These are phyloP conservation scores for Chlorops oryzae DNA, from an alignment of 1,140 invertebrate genomes.

Conservation along the genomic window DNA sequence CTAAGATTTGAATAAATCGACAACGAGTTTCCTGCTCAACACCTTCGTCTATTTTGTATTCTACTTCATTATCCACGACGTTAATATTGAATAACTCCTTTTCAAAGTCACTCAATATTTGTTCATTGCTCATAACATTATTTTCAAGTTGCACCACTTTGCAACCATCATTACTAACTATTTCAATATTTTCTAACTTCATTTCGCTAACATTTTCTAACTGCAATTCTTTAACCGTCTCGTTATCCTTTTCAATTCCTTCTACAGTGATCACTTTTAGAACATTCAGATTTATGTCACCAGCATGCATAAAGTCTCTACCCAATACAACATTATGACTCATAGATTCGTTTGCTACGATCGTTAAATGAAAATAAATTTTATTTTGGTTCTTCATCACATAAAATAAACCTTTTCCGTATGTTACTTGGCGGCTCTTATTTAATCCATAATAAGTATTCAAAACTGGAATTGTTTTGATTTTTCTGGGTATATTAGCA, in stretches of 20 bases:
- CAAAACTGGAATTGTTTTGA: neutral
- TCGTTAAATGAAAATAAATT: neutral
- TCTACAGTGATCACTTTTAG: conserved; percentile 6
- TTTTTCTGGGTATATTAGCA: neutral
- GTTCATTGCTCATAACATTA: too few species aligned
- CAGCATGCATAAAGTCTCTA: conserved; percentile 9
- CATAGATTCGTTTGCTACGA: conserved; percentile 12
- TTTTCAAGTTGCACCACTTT: too few species aligned
- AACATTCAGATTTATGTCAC: conserved; percentile 7
- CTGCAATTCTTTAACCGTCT: neutral
- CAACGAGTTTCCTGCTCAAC: neutral
- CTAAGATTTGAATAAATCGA: neutral
- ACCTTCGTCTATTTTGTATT: neutral
- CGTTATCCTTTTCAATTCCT: neutral
- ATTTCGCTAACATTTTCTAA: too few species aligned
- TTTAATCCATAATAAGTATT: conserved; percentile 1
- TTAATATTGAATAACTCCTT: neutral
- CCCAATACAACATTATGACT: conserved; percentile 2
- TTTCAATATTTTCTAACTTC: neutral
- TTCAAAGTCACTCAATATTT: neutral
- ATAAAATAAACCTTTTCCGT: neutral
- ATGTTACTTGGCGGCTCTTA: conserved; percentile 3
- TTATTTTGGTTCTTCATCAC: neutral
- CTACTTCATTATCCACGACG: neutral
- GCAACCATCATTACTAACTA: neutral